Base-by-base conservation (phyloP, 2,797 vertebrate species). In the Nyctibius grandis region DNA sequence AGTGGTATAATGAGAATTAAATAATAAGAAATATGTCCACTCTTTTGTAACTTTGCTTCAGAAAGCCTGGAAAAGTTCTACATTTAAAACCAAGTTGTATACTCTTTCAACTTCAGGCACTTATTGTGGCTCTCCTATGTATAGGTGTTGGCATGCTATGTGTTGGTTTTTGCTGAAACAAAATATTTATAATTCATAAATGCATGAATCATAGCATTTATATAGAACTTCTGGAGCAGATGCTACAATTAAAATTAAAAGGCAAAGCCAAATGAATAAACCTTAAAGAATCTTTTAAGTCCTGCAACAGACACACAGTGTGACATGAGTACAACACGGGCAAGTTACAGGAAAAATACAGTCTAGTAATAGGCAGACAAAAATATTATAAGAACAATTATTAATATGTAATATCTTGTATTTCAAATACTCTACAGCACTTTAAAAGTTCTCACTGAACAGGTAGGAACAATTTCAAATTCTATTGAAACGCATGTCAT, bases 171-270 rank as follows among this genome's bases (percentile, higher is more conserved):
- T 67, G 15, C 34, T 47, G 51, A 28, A 83, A 79, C 13, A 88
- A 93, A 96, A 92, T 91, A 96, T 91, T 94, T 96, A 48, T 92
- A 86, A 73, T 76, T 89, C 81, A 69, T 78, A 89, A 65, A 51
- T 44, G 18, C 69, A 85, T 76, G 92, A 93, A 92, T 82, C 74
- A 76, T 82, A 95, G 92, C 54, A 78, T 95, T 92, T 94, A 87
- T 85, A 53, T 68, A 84, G 60, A 60, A 65, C 60, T 94, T 82
- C 64, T 92, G 85, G 47, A 95, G 45, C 60, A 92, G 72, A 85
- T 77, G 68, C 20, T 44, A 69, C 75, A 59, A 89, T 54, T 79
- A 69, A 28, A 77, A 76, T 88, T 89, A 87, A 89, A 89, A 92
- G 21, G 45, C 40, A 96, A 89, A 91, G 18, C 45, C 68, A 95